A percentile compares a stretch with the other conserved stretches of the same genome.
Evolutionary conservation across 2,113 vertebrate genomes (phyloP).

Genomic region (Aramus guarauna): DNA sequence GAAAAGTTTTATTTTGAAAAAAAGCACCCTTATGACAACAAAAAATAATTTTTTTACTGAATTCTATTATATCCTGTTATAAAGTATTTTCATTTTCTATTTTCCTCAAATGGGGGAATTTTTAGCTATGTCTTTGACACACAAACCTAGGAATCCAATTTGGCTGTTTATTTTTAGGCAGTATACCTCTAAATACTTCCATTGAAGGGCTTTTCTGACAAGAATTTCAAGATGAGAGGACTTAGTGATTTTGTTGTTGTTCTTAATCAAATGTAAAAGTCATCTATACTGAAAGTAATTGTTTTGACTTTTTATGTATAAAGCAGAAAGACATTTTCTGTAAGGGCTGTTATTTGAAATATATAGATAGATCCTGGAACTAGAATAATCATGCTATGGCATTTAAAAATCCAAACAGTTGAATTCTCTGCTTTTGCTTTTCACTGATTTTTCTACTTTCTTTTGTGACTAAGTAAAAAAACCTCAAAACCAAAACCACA

Average conservation of each 20-base stretch:
- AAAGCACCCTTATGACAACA: background rate
- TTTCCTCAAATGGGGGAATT: background rate
- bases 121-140: background rate
- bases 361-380: background rate
- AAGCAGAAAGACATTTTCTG: background rate
- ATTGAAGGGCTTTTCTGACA: background rate
- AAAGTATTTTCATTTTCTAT: background rate
- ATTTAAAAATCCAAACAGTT: background rate
- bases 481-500: fast-evolving
- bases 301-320: background rate
- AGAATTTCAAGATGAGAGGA: background rate
- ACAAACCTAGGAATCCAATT: background rate
- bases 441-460: background rate
- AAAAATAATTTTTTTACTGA: background rate
- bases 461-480: background rate
- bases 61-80: background rate
- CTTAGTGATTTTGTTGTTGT: background rate
- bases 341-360: background rate
- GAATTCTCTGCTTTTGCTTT: background rate
- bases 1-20: background rate
- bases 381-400: background rate
- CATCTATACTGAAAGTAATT: background rate
- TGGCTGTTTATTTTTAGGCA: background rate
- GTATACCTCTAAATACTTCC: background rate
- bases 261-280: background rate